Evolutionary conservation across 2,113 vertebrate genomes (phyloP).

Genomic region (Oncorhynchus nerka): DNA sequence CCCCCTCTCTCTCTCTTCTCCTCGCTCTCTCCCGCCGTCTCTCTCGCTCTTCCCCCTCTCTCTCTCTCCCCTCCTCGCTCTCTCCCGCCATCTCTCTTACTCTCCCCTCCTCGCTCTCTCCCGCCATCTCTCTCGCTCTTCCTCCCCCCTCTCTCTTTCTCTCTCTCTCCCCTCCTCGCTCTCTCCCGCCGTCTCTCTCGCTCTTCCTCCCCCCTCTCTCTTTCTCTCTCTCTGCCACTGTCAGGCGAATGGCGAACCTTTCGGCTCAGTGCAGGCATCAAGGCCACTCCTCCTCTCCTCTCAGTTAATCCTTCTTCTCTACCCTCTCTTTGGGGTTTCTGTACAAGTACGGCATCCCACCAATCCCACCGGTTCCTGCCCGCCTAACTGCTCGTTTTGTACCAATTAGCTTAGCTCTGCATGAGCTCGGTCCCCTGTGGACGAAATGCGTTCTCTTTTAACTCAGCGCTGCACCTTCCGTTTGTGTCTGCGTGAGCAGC

Average conservation of each 20-base stretch:
- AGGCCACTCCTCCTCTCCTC: constrained; percentile 25
- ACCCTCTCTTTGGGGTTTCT: neutral
- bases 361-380: constrained; percentile 9
- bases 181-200: too few relatives aligned
- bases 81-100: too few relatives aligned
- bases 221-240: neutral
- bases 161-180: too few relatives aligned
- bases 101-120: too few relatives aligned
- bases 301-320: neutral
- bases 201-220: neutral
- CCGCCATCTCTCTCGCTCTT: too few relatives aligned
- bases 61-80: too few relatives aligned
- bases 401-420: constrained; percentile 35
- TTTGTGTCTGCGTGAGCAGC: neutral
- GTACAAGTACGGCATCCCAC: constrained; percentile 8
- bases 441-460: neutral
- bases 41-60: too few relatives aligned
- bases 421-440: constrained; percentile 24
- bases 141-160: too few relatives aligned
- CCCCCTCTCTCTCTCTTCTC: neutral
- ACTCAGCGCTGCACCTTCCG: neutral
- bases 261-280: neutral
- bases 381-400: constrained; percentile 29
- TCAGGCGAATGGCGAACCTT: neutral
- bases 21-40: too few relatives aligned